Evolutionary conservation across 2,888 invertebrate genomes (phyloP).

Genomic region (Oligia fasciuncula): DNA sequence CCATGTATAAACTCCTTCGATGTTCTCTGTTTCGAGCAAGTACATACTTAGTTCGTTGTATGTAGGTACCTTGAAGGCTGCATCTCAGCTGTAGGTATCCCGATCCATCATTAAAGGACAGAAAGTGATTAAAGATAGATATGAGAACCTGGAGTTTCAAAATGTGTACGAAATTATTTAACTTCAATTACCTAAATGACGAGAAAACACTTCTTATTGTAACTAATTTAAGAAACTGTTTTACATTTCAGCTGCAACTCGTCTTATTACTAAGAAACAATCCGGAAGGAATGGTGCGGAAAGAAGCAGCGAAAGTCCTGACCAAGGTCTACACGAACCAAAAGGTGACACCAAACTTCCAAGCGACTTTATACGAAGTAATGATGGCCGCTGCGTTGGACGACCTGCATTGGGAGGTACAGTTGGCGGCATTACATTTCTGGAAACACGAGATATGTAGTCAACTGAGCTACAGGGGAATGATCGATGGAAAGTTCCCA

Average conservation of each 20-base stretch:
- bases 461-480: conserved; percentile 88
- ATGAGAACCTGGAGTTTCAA: not conserved
- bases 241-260: conserved; percentile 81
- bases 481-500: conserved; percentile 93
- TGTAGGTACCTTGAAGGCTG: not conserved
- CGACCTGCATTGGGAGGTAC: conserved; percentile 94
- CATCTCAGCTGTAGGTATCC: not conserved
- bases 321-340: conserved; percentile 91
- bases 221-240: not conserved
- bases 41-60: not conserved
- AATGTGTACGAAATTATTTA: too few species aligned
- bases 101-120: not conserved
- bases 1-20: not conserved
- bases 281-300: conserved; percentile 92
- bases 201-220: not conserved
- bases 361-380: conserved; percentile 87
- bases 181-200: too few species aligned
- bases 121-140: not conserved
- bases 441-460: conserved; percentile 91
- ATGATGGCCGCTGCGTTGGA: conserved; percentile 91
- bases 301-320: conserved; percentile 91
- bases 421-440: conserved; percentile 91
- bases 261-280: conserved; percentile 90
- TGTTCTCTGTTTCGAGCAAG: not conserved
- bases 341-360: conserved; percentile 86